Conservation (phyloP, 2,888 invertebrate species). For the Harpagoxenus sublaevis region DNA sequence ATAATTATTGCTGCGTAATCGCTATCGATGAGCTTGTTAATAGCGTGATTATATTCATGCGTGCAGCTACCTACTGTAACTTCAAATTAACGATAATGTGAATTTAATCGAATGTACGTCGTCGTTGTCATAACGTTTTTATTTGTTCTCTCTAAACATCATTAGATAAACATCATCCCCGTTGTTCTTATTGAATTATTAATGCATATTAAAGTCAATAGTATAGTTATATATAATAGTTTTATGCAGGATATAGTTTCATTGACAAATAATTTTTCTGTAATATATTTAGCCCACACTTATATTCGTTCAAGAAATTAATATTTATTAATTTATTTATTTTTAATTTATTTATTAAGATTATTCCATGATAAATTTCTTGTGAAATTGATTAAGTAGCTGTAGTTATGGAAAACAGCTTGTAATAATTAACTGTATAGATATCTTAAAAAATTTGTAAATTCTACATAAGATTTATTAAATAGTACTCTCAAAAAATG, state of each 20-base stretch:
- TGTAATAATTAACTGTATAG: background rate
- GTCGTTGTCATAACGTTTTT: background rate
- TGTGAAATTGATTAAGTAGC: background rate
- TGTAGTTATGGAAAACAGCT: background rate
- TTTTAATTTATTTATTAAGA: background rate
- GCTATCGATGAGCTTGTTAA: constrained; percentile 65
- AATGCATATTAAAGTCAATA: background rate
- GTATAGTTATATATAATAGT: background rate
- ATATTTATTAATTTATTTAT: too few relatives aligned
- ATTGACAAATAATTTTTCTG: background rate
- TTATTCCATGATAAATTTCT: background rate
- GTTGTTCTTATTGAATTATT: constrained; percentile 55
- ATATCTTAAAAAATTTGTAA: background rate
- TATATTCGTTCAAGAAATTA: background rate
- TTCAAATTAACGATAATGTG: constrained; percentile 53
- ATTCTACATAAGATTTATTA: background rate
- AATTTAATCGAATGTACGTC: constrained; percentile 29
- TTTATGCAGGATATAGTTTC: background rate
- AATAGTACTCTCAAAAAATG: background rate
- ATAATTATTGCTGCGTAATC: constrained; percentile 61
- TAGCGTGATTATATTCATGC: constrained; percentile 60
- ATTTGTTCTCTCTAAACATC: constrained; percentile 39
- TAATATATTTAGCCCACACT: background rate
- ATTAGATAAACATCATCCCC: constrained; percentile 34
- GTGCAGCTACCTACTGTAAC: constrained; percentile 29